phyloP scores from a whole-genome alignment of 92 coral and sea anemone genomes.

The Parazoanthus swiftii region DNA sequence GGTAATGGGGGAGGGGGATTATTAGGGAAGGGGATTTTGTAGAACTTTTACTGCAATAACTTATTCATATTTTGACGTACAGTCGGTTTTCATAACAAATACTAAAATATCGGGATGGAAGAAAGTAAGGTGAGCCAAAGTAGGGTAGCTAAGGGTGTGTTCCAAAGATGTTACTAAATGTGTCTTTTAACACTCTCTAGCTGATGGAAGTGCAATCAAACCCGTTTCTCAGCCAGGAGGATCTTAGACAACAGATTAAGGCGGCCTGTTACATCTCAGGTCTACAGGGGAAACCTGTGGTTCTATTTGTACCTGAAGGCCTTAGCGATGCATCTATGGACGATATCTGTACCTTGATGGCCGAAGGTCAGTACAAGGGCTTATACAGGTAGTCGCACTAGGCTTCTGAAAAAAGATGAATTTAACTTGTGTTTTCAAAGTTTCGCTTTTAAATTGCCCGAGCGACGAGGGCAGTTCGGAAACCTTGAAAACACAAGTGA shows the following conservation, averaged over 20 bases:
- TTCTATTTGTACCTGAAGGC: constrained; percentile 81
- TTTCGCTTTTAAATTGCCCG: no score
- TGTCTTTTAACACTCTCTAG: neutral
- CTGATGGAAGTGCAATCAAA: constrained; percentile 67
- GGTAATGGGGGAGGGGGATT: no score
- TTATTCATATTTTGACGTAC: neutral
- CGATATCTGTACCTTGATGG: constrained; percentile 86
- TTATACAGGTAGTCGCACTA: no score
- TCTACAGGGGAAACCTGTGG: constrained; percentile 87
- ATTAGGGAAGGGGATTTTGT: no score
- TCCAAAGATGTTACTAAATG: neutral
- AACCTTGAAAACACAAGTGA: no score
- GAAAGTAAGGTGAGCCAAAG: neutral
- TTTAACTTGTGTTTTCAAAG: no score
- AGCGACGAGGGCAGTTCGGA: no score
- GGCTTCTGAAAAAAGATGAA: no score
- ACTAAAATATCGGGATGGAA: neutral
- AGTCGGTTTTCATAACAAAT: neutral
- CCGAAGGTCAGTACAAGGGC: constrained; percentile 70
- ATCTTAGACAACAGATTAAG: constrained; percentile 88
- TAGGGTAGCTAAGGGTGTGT: neutral
- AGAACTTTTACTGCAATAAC: no score
- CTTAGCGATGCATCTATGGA: constrained; percentile 69
- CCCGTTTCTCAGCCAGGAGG: constrained; percentile 66
- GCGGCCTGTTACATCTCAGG: constrained; percentile 88